These are phyloP conservation scores for Agonopterix heracliana DNA, from an alignment of 2,888 invertebrate genomes.

Conservation along the genomic window DNA sequence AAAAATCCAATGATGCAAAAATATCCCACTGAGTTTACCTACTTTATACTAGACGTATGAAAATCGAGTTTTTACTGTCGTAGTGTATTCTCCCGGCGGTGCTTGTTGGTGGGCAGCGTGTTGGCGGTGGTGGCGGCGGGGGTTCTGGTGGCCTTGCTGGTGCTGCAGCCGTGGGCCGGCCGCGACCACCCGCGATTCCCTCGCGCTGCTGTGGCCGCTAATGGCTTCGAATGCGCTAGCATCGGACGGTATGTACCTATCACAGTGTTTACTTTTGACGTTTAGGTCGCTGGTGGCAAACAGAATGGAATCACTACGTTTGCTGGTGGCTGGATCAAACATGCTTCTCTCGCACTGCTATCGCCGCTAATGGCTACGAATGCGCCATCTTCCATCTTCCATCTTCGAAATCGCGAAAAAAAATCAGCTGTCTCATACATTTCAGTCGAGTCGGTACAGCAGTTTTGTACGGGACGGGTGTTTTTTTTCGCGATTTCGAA, in stretches of 20 bases:
- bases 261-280: background rate
- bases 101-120: slow-evolving; percentile 50
- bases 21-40: too few relatives aligned
- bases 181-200: slow-evolving; percentile 51
- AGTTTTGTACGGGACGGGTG: too few relatives aligned
- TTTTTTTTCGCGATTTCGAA: too few relatives aligned
- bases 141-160: slow-evolving; percentile 63
- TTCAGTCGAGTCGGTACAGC: too few relatives aligned
- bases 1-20: too few relatives aligned
- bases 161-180: slow-evolving; percentile 58
- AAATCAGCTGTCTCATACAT: too few relatives aligned
- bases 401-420: too few relatives aligned
- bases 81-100: slow-evolving; percentile 28
- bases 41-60: too few relatives aligned
- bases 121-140: slow-evolving; percentile 55
- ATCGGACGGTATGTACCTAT: slow-evolving; percentile 77
- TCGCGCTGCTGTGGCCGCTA: slow-evolving; percentile 81
- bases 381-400: slow-evolving; percentile 84
- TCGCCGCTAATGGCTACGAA: slow-evolving; percentile 84
- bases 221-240: slow-evolving; percentile 83
- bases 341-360: slow-evolving; percentile 73
- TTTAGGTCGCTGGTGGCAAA: too few relatives aligned
- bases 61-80: too few relatives aligned
- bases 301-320: too few relatives aligned
- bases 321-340: slow-evolving; percentile 38